phyloP scores from a whole-genome alignment of 1,140 invertebrate genomes.

The Caenorhabditis elegans region WBcel235 BX284606.5:16534001-16534500 shows the following conservation, averaged over 20 bases:
- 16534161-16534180: background rate
- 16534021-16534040: too few relatives aligned
- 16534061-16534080: too few relatives aligned
- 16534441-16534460: background rate
- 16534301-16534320: background rate
- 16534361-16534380: background rate
- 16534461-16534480: constrained; percentile 28
- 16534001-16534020: too few relatives aligned
- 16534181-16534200: background rate
- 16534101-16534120: background rate
- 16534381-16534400: constrained; percentile 13
- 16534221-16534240: constrained; percentile 11
- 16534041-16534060: too few relatives aligned
- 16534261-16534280: background rate
- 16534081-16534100: background rate
- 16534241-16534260: background rate
- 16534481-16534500: constrained; percentile 12
- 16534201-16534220: constrained; percentile 18
- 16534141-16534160: too few relatives aligned
- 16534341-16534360: constrained; percentile 28
- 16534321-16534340: constrained; percentile 28
- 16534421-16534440: background rate
- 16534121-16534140: too few relatives aligned
- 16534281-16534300: background rate
- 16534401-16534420: constrained; percentile 30